phyloP scores from a whole-genome alignment of 1,140 invertebrate species.

The Idris sp. region DNA sequence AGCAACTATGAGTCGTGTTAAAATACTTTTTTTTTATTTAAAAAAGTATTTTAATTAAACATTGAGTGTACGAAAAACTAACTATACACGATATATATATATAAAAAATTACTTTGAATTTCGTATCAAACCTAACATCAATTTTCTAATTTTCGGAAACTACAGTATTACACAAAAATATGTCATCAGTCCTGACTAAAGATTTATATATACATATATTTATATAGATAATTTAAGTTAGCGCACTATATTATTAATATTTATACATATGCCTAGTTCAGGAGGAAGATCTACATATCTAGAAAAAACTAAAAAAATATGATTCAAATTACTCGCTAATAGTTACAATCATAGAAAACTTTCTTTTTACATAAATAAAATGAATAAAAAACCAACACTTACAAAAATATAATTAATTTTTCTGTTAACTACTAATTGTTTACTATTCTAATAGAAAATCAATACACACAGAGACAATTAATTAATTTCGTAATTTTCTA shows the following conservation, averaged over 20 bases:
- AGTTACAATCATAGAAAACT: slow-evolving; percentile 6
- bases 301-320: slow-evolving; percentile 11
- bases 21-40: no score
- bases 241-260: neutral
- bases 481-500: slow-evolving; percentile 27
- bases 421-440: neutral
- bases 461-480: slow-evolving; percentile 8
- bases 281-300: slow-evolving; percentile 10
- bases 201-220: slow-evolving; percentile 10
- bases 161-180: neutral
- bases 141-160: slow-evolving; percentile 1
- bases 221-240: neutral
- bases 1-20: no score
- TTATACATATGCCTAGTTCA: no score
- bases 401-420: slow-evolving; percentile 24
- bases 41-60: no score
- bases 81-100: slow-evolving; percentile 9
- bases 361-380: slow-evolving; percentile 10
- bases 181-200: slow-evolving; percentile 28
- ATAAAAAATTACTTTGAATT: slow-evolving; percentile 14
- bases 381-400: slow-evolving; percentile 6
- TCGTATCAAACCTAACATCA: slow-evolving; percentile 19
- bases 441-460: no score
- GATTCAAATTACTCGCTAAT: slow-evolving; percentile 2
- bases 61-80: no score